A percentile compares a stretch with the other conserved stretches of the same genome.
These are phyloP conservation scores for Oriolus oriolus DNA, from an alignment of 2,113 vertebrate species.

Conservation along the genomic window DNA sequence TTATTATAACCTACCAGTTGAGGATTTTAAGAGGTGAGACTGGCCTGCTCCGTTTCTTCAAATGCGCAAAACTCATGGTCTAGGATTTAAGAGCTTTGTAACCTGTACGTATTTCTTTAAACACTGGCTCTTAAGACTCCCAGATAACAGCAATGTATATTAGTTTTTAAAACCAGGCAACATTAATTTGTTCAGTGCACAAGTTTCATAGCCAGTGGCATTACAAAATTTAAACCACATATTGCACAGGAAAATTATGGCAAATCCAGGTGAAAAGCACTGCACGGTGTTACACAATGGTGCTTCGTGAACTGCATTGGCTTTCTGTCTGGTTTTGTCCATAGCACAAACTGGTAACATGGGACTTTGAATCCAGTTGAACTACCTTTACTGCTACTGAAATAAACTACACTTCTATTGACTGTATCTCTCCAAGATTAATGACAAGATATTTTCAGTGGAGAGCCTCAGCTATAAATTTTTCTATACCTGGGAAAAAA, in stretches of 20 bases:
- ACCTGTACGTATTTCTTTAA: neutral
- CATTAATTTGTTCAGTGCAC: neutral
- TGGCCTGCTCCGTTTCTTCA: neutral
- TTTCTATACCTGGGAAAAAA: neutral
- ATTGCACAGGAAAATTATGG: neutral
- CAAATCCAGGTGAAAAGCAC: neutral
- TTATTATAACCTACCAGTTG: neutral
- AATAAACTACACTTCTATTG: neutral
- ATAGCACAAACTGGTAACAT: neutral
- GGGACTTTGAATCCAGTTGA: neutral
- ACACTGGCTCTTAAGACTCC: neutral
- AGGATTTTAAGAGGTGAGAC: neutral
- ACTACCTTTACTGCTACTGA: neutral
- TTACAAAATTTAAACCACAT: neutral
- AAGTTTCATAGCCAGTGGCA: neutral
- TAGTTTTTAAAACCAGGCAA: neutral
- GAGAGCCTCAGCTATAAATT: neutral
- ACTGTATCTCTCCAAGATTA: neutral
- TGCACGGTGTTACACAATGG: neutral
- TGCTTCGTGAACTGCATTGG: neutral
- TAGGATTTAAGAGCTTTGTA: neutral
- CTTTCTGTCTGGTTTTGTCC: neutral
- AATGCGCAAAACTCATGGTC: neutral
- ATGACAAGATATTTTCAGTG: neutral
- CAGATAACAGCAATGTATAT: neutral